These are phyloP conservation scores for Mythimna loreyi DNA, from an alignment of 2,888 invertebrate species.

Conservation along the genomic window DNA sequence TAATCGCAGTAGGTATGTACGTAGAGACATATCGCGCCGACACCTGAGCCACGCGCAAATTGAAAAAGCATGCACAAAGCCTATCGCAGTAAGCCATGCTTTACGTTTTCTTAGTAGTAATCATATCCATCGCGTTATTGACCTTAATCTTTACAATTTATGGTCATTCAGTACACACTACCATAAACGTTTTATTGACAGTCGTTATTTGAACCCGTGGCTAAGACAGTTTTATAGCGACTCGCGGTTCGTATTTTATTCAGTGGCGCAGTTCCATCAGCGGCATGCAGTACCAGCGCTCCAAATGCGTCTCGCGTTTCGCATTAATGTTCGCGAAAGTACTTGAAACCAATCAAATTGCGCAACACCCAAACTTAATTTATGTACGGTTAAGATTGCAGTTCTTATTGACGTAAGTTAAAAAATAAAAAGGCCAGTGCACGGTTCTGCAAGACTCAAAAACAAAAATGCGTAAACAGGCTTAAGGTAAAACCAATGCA, in stretches of 20 bases:
- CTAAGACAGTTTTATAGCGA: constrained; percentile 76
- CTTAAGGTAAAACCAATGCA: constrained; percentile 16
- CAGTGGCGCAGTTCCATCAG: constrained; percentile 46
- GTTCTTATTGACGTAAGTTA: constrained; percentile 66
- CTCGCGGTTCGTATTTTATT: constrained; percentile 73
- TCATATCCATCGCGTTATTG: constrained; percentile 87
- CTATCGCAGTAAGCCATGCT: constrained; percentile 61
- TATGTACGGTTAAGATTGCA: constrained; percentile 66
- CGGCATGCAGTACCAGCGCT: constrained; percentile 44
- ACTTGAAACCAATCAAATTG: constrained; percentile 67
- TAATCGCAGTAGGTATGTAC: constrained; percentile 29
- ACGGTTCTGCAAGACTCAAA: constrained; percentile 35
- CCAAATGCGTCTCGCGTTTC: constrained; percentile 53
- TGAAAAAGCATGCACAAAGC: constrained; percentile 54
- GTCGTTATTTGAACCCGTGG: constrained; percentile 83
- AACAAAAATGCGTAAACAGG: constrained; percentile 34
- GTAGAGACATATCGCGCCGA: constrained; percentile 31
- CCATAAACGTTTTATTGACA: constrained; percentile 88
- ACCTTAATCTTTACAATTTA: constrained; percentile 89
- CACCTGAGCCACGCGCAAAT: constrained; percentile 46
- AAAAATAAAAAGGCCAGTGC: constrained; percentile 58
- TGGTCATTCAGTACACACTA: constrained; percentile 85
- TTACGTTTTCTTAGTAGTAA: constrained; percentile 79
- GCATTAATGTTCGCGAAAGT: constrained; percentile 61
- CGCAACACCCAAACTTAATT: constrained; percentile 68